These are phyloP conservation scores for Austrofundulus limnaeus DNA, from an alignment of 2,113 vertebrate species.

Conservation along the genomic window DNA sequence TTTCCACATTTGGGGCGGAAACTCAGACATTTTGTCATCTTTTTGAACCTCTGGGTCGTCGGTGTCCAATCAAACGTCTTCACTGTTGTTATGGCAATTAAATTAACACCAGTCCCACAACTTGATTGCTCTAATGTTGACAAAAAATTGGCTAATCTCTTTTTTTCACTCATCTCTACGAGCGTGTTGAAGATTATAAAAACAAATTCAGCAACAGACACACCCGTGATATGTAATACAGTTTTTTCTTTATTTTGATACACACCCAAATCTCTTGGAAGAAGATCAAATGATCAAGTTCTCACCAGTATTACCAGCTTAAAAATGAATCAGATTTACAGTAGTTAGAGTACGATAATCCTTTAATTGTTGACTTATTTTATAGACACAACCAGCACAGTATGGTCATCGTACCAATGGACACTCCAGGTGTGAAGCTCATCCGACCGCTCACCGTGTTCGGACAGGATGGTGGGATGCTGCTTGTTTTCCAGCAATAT, in stretches of 20 bases:
- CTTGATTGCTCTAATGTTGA: neutral
- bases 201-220: neutral
- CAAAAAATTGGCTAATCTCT: neutral
- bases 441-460: conserved; percentile 88
- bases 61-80: neutral
- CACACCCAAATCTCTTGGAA: conserved; percentile 11
- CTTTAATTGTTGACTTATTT: conserved; percentile 15
- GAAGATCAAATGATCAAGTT: neutral
- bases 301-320: neutral
- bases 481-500: neutral
- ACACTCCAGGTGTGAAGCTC: conserved; percentile 82
- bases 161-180: neutral
- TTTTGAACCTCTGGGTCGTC: neutral
- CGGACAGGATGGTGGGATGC: conserved; percentile 84
- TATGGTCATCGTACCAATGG: conserved; percentile 89
- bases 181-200: neutral
- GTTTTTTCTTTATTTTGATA: conserved; percentile 6
- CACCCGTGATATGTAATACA: conserved; percentile 23
- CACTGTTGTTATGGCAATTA: neutral
- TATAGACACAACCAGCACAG: conserved; percentile 86
- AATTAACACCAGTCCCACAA: neutral
- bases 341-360: neutral
- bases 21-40: neutral
- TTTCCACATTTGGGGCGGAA: neutral
- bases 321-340: neutral